A percentile compares a stretch with the other conserved stretches of the same genome.
These are phyloP conservation scores for Stigmatopora argus DNA, from an alignment of 2,113 vertebrate species.

Conservation along the genomic window DNA sequence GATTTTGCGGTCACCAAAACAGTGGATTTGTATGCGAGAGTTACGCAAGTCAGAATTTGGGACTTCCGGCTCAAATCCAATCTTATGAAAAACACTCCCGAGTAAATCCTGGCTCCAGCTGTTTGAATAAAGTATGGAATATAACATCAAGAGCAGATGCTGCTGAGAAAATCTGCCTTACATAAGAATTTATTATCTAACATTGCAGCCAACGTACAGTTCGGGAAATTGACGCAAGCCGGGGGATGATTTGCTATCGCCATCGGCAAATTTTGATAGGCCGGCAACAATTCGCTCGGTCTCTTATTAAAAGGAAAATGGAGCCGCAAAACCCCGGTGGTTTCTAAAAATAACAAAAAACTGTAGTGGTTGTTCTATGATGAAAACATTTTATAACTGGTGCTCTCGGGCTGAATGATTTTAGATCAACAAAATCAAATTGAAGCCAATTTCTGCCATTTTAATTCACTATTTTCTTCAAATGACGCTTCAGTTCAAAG, in stretches of 20 bases:
- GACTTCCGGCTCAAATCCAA: neutral
- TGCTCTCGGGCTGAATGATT: too few species aligned
- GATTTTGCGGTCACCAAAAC: neutral
- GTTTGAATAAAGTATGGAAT: neutral
- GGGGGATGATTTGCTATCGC: neutral
- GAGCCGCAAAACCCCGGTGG: too few species aligned
- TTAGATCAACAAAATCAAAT: too few species aligned
- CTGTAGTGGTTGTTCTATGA: too few species aligned
- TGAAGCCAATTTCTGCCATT: too few species aligned
- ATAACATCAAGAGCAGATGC: slow-evolving; percentile 11
- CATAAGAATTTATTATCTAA: slow-evolving; percentile 23
- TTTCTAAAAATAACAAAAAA: too few species aligned
- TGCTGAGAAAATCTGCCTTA: slow-evolving; percentile 16
- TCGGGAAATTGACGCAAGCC: neutral
- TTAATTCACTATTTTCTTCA: too few species aligned
- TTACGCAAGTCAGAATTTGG: neutral
- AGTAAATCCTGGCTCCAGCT: neutral
- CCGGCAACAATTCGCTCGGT: too few species aligned
- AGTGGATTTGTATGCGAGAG: neutral
- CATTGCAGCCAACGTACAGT: neutral
- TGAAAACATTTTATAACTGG: too few species aligned
- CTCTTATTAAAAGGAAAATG: too few species aligned
- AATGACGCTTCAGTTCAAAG: too few species aligned
- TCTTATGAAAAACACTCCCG: neutral
- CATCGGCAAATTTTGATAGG: too few species aligned